Conservation (phyloP, 2,113 vertebrate genomes). For the Hypanus sabinus region DNA sequence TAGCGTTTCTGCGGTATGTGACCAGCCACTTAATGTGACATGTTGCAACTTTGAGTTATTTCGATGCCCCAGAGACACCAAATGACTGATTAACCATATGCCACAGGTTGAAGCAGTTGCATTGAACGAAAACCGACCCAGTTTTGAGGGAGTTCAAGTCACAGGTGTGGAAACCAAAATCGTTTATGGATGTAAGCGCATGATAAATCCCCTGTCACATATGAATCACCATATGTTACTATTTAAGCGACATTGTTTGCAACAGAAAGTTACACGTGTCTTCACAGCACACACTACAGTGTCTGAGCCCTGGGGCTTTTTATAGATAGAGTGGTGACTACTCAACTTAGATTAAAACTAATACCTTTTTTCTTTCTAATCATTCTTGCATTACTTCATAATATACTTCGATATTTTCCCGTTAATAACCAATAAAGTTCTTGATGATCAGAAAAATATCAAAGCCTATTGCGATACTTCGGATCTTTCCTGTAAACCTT, state of each 20-base stretch:
- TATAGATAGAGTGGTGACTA: too few species aligned
- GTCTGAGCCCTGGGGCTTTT: background rate
- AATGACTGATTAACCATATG: background rate
- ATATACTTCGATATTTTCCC: background rate
- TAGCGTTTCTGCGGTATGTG: background rate
- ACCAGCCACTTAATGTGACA: background rate
- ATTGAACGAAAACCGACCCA: background rate
- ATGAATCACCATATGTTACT: conserved; percentile 5
- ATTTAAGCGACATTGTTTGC: conserved; percentile 15
- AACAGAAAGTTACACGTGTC: background rate
- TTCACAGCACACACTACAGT: too few species aligned
- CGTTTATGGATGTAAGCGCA: background rate
- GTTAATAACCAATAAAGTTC: background rate
- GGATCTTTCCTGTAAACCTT: background rate
- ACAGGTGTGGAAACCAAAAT: background rate
- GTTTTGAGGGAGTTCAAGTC: background rate
- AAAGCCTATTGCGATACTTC: background rate
- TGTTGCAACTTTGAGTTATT: background rate
- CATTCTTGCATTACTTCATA: background rate
- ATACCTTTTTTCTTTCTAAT: background rate
- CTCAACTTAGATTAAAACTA: background rate
- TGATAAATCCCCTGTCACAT: background rate
- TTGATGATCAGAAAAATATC: background rate
- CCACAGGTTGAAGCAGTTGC: background rate
- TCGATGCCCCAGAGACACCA: background rate